Base-by-base conservation (phyloP, 2,888 invertebrate species). In the Pteria penguin region DNA sequence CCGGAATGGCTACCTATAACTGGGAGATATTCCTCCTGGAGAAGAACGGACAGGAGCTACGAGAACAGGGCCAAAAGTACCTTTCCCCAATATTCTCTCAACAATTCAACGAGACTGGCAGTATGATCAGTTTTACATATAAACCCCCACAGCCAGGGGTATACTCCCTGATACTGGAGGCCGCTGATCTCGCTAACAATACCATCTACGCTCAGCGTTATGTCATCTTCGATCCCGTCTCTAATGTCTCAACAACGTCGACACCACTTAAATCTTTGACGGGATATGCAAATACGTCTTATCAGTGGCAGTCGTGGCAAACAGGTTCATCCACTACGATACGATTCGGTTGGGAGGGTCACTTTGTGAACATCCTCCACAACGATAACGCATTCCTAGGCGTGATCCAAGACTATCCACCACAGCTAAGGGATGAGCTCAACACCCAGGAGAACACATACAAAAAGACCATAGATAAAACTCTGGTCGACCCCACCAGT, bases 161-260 rank as follows among this genome's bases (percentile, higher is more conserved):
- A 63, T 86, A 83, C 61, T 82, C 85, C 24, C 63, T 83, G 5
- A 72, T 86, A 14, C 65, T 87, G 45, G 82, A 84, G 52, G 78
- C 75, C 1, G 29, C 73, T 1, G 87, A 87, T 58, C 75, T 58
- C 8, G 82, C 87, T 52, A 87, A 87, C 73, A 87, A 87, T 71
- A 84, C 85, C 8, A 73, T 68, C 27, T 79, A 78, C 33, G 62
- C 63, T 18, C 62, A 85, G n/a, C 75, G 84, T 8, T 66, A 84
- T 54, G 79, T 73, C 2, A 65, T 87, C 14, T 86, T 80, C 27
- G 86, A 86, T 54, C 76, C 77, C 2, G 36, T 8, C 1, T 83
- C 86, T 3, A 65, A 72, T 2, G 1, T 83, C 2, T 78, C 77
- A 45, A 31, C 63, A 0, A 65, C 45, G 18, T 67, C 76, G 4